Conservation (phyloP, 2,113 vertebrate species). For the Craseonycteris thonglongyai region DNA sequence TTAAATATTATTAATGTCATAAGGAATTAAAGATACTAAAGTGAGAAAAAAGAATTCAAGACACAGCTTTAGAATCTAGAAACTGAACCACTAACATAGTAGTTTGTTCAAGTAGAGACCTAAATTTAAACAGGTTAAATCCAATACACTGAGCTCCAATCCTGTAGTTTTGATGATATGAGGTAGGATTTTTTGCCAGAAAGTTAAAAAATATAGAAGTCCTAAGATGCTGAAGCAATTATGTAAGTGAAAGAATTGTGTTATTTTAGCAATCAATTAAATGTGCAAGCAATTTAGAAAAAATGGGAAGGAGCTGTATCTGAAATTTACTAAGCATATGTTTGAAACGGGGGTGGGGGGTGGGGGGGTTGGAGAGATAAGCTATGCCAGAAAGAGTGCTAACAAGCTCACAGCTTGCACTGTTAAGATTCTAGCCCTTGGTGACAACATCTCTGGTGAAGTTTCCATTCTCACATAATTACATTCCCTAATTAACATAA, state of each 20-base stretch:
- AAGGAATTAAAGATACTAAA: neutral
- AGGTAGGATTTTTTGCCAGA: neutral
- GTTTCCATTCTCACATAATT: neutral
- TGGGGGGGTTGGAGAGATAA: neutral
- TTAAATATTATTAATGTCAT: neutral
- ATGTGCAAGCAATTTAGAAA: neutral
- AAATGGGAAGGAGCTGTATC: neutral
- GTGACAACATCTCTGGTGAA: neutral
- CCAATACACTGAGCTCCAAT: neutral
- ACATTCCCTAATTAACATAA: neutral
- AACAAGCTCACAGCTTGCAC: neutral
- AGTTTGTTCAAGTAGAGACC: neutral
- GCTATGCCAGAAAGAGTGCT: neutral
- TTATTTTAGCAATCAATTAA: constrained; percentile 3
- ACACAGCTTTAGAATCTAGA: neutral
- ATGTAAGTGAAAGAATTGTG: neutral
- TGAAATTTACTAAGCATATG: neutral
- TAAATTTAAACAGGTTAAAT: neutral
- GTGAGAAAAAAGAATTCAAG: neutral
- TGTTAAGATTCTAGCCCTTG: neutral
- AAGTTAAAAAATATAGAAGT: neutral
- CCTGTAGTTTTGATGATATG: neutral
- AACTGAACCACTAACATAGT: neutral
- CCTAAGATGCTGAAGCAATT: neutral
- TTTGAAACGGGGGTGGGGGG: neutral